These are phyloP conservation scores for Lepidothrix coronata DNA, from an alignment of 2,113 vertebrate genomes.

Conservation along the genomic window DNA sequence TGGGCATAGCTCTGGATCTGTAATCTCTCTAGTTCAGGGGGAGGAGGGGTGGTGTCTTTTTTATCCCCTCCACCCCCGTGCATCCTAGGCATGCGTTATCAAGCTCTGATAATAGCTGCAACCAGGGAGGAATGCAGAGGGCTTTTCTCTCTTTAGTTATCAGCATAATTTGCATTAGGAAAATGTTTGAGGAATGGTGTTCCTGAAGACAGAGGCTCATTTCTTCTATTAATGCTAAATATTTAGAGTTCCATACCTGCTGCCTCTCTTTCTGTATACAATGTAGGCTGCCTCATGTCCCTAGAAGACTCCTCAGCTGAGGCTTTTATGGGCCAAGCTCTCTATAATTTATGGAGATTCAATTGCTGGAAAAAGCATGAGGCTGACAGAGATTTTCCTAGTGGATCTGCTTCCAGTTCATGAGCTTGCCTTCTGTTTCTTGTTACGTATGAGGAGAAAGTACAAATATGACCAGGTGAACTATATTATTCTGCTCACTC, in stretches of 20 bases:
- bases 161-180: neutral
- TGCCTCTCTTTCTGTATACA: neutral
- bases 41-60: neutral
- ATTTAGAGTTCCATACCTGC: neutral
- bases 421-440: neutral
- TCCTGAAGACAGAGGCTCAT: neutral
- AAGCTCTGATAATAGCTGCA: neutral
- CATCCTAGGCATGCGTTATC: neutral
- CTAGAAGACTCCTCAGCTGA: conserved; percentile 9
- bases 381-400: neutral
- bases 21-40: neutral
- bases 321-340: neutral
- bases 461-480: neutral
- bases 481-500: neutral
- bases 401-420: neutral
- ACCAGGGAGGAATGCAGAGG: neutral
- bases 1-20: neutral
- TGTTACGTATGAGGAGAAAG: neutral
- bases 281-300: neutral
- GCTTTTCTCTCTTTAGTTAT: conserved; percentile 21
- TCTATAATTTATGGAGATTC: conserved; percentile 6
- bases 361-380: conserved; percentile 12
- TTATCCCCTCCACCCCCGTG: neutral
- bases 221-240: neutral
- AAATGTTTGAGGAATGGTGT: neutral